Evolutionary conservation across 2,113 vertebrate genomes (phyloP), one percentile per base, ranked within the genome.

Genomic region (Anarrhichthys ocellatus): DNA sequence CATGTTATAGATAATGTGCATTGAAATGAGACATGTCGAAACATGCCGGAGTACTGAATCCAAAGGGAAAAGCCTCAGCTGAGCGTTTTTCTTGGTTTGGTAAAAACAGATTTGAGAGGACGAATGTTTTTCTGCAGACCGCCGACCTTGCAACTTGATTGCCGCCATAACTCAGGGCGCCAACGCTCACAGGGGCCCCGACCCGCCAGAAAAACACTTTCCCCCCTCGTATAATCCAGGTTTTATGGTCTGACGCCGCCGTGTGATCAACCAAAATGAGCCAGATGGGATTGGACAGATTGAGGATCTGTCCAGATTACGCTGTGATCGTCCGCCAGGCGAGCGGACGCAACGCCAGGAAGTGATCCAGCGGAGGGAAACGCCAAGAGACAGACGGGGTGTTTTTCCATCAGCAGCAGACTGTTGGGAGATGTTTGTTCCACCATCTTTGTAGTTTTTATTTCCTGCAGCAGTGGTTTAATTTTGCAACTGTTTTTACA

Each of bases 231-330:
- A 18, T 67, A 24, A 59, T 15, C 52, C 50, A 14, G 52, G 6
- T 85, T 82, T 34, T 54, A 79, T 58, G 27, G 50, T 40, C 1
- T 0, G 24, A 54, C 15, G 14, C 72, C 5, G 34, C 46, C 3
- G 72, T 61, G 67, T 61, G 67, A 83, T 74, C 73, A 70, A 62
- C 73, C 54, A 18, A 68, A 76, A 40, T 24, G 66, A 79, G 78
- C 78, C 81, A 68, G 68, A 80, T 87, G 79, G 76, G 81, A 76
- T 68, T 59, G 14, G 74, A 75, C 67, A 58, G 72, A 89, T 59
- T 76, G 75, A 38, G 62, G 74, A 72, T 81, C 27, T 44, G 15
- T 64, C 46, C 62, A 40, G 80, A 86, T 83, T 79, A 75, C 1
- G 32, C 58, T 82, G 69, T 76, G 80, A 79, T 86, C 22, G 15